Evolutionary conservation across 2,797 vertebrate species (phyloP), one percentile per base, ranked within the genome.

Genomic region (Pitangus sulphuratus): DNA sequence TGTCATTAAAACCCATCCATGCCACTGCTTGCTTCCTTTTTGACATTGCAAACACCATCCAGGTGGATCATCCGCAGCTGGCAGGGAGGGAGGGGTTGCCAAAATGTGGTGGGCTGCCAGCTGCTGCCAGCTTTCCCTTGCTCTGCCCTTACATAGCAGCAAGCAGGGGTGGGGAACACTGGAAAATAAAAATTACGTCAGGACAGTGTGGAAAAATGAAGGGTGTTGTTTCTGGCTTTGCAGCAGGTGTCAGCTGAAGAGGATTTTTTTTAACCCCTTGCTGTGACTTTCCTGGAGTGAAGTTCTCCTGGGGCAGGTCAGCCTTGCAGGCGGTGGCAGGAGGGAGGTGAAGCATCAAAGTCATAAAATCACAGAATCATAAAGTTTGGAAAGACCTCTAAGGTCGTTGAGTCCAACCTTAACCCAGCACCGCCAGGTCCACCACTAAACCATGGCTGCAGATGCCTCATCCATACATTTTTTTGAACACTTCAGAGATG

Each of bases 131-230:
- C 28, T 93, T 85, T 57, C 37, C 30, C 45, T 85, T 88, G 26
- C 15, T 64, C 7, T 1, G 8, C 40, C 0, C 0, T 84, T 56
- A 24, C 0, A 0, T 54, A 76, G 53, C 57, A 76, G 42, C 13
- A 51, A 68, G 75, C 37, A 60, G 35, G 10, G 9, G 9, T n/a
- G 24, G 18, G 53, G 39, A 87, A 47, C 21, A n/a, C 60, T 20
- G 54, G 58, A 62, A 64, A 72, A 88, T 26, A 33, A 85, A 92
- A 85, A 65, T 33, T 33, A 35, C 7, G 4, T 40, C 26, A 16
- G 40, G 22, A 54, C 26, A 37, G 16, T 57, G 22, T 4, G 0
- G 70, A 13, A 78, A 86, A 79, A 30, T 1, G 1, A 37, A 47
- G 42, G 16, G 7, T 7, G 39, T n/a, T 61, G 57, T 35, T 84